Evolutionary conservation across 53 echinoderm and acorn worm species (phyloP), one percentile per base, ranked within the genome.

Genomic region (Crossaster papposus): DNA sequence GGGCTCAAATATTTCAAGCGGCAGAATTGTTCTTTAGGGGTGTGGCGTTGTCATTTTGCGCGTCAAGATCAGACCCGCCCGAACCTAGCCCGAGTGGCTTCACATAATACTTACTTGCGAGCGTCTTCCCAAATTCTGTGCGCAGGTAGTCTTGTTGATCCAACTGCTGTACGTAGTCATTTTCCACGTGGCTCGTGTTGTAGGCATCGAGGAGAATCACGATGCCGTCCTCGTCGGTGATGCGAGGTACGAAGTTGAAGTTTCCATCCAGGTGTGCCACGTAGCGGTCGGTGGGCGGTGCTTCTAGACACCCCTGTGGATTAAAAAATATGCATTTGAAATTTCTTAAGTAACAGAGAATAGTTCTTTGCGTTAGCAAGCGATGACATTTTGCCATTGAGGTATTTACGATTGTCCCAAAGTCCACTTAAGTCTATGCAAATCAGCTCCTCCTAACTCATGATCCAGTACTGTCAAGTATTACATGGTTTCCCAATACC

Each of bases 251-350:
- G 82, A 78, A 91, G 2, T 65, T 62, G 38, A 95, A 95, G 13
- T 34, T 50, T 3, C 17, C 26, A 36, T 86, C 87, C 15, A 30
- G 26, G 75, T 94, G 89, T 14, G 93, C 95, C 15, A 95, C 92
- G 65, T 95, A 95, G 17, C 95, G 89, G 33, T 92, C 92, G 12
- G 33, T 12, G 2, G 54, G 4, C 0, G 91, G 83, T 3, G 93
- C 93, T 51, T 95, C 54, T 22, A 95, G 89, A 54, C 95, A 95
- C 29, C 95, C 95, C 95, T 95, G 79, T 79, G 6, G 58, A 58
- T 58, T 8, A 14, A 1, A 58, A 58, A 58, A 18, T 2, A 58
- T 18, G 15, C 17, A 58, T 10, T 7, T 13, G 53, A 52, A 52
- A 52, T 13, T 52, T 52, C 53, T 52, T 10, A 13, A 52, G 53